Evolutionary conservation across 1,140 invertebrate genomes (phyloP).

Genomic region (Anastatus disparis): DNA sequence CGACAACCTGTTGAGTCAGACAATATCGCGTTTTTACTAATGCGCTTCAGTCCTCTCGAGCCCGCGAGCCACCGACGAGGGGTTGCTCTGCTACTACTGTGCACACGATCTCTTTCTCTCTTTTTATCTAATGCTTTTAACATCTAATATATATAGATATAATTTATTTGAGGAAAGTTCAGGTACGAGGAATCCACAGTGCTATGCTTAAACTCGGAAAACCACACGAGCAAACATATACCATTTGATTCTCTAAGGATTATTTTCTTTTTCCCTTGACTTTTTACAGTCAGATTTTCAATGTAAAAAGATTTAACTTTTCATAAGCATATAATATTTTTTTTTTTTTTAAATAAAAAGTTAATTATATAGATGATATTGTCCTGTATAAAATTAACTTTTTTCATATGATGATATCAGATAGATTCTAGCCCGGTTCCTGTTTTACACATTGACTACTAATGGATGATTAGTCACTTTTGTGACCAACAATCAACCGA

Average conservation of each 20-base stretch:
- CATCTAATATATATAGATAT: not conserved
- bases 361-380: too few relatives aligned
- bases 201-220: not conserved
- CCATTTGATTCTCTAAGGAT: not conserved
- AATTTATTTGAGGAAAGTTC: not conserved
- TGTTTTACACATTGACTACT: too few relatives aligned
- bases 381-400: too few relatives aligned
- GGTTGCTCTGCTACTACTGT: not conserved
- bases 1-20: conserved; percentile 54
- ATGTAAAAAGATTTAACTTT: too few relatives aligned
- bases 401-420: too few relatives aligned
- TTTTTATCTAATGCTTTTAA: not conserved
- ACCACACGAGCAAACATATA: not conserved
- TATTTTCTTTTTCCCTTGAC: too few relatives aligned
- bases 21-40: conserved; percentile 57
- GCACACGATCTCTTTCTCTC: not conserved
- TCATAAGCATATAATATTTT: too few relatives aligned
- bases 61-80: not conserved
- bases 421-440: too few relatives aligned
- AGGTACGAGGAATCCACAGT: not conserved
- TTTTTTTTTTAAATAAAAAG: too few relatives aligned
- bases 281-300: too few relatives aligned
- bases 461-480: too few relatives aligned
- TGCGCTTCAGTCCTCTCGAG: conserved; percentile 24
- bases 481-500: too few relatives aligned